Base-by-base conservation (phyloP, 1,140 invertebrate species). In the Aleiodes sp. region DNA sequence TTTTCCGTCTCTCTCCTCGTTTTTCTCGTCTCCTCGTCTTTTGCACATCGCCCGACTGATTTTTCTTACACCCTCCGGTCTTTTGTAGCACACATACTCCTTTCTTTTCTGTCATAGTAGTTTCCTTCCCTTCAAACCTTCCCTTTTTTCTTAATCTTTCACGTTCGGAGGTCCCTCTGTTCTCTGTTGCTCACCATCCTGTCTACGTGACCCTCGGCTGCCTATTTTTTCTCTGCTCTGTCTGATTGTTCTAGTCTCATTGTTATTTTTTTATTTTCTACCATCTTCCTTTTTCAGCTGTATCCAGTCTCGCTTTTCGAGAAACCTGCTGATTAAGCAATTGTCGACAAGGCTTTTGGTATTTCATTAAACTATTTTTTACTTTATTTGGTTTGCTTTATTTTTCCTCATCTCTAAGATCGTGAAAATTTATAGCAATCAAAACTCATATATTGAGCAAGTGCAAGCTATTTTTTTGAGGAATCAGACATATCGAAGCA, bases 301-400 rank as follows among this genome's bases (percentile, higher is more conserved):
- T 59, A 59, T 31, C 46, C 19, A n/a, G 7, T 9, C 26, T 24
- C 46, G n/a, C 26, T 52, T 21, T 52, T 52, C 46, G 46, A 12
- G 46, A 52, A 52, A 52, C 46, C 46, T 52, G 46, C 46, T 52
- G 46, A 52, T 52, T 52, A 16, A 52, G 46, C 46, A 52, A 52
- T 52, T 21, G 46, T 52, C 46, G 46, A 52, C 46, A 24, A 52
- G 10, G 21, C 46, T 52, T 52, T 52, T 6, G 46, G 46, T 52
- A 16, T 52, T 21, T 52, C 46, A 24, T 52, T 21, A 6, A 24
- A 52, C 46, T 21, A 52, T 52, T 24, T 1, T 52, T 52, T 12
- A 52, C 26, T 52, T 52, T 21, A 24, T 52, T 52, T 52, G 21
- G 21, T 52, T 7, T 46, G n/a, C 19, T 46, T 21, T 52, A 16